phyloP scores from a whole-genome alignment of 2,888 invertebrate genomes.

The Parascotia fuliginaria region DNA sequence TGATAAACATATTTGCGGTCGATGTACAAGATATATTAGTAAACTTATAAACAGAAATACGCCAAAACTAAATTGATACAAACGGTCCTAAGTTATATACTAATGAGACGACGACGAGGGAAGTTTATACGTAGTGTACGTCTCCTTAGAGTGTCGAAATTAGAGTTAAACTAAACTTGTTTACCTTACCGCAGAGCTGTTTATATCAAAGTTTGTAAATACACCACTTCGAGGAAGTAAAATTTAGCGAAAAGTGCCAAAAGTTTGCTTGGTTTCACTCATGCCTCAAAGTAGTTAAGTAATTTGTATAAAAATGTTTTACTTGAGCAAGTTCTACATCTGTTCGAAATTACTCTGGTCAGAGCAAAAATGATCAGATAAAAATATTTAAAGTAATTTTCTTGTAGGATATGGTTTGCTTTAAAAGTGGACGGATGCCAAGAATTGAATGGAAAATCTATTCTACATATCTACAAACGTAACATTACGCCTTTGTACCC shows the following conservation, averaged over 20 bases:
- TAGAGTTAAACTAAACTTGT: slow-evolving; percentile 78
- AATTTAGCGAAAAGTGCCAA: slow-evolving; percentile 64
- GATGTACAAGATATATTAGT: slow-evolving; percentile 35
- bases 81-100: slow-evolving; percentile 73
- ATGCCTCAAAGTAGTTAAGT: slow-evolving; percentile 46
- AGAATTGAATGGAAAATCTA: too few relatives aligned
- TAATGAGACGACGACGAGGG: slow-evolving; percentile 70
- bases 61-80: slow-evolving; percentile 71
- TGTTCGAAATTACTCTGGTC: slow-evolving; percentile 20
- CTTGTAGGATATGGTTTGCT: too few relatives aligned
- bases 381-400: too few relatives aligned
- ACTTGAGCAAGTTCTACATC: slow-evolving; percentile 35
- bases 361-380: background rate
- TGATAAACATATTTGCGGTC: slow-evolving; percentile 15
- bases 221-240: slow-evolving; percentile 64
- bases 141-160: slow-evolving; percentile 78
- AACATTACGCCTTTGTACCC: too few relatives aligned
- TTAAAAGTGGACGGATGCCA: too few relatives aligned
- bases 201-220: slow-evolving; percentile 74
- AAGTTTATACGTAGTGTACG: slow-evolving; percentile 63
- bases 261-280: slow-evolving; percentile 53
- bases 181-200: slow-evolving; percentile 72
- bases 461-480: too few relatives aligned
- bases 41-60: slow-evolving; percentile 47
- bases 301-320: slow-evolving; percentile 46